A percentile compares a stretch with the other conserved stretches of the same genome.
phyloP scores from a whole-genome alignment of 2,888 invertebrate species.

The Anthrax anthrax region DNA sequence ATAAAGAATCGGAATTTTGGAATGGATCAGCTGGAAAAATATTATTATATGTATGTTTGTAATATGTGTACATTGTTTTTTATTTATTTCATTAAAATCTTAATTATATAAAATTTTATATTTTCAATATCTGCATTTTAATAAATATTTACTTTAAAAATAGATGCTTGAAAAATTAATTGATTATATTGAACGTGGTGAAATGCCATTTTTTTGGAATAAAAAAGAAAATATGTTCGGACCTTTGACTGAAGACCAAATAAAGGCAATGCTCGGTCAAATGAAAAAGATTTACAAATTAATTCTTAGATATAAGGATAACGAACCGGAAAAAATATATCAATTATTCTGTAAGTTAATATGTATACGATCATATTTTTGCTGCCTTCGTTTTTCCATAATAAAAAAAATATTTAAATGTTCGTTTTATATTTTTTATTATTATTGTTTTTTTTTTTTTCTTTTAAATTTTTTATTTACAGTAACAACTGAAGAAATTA shows the following conservation, averaged over 20 bases:
- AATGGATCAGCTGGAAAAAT: constrained; percentile 11
- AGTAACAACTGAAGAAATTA: too few species aligned
- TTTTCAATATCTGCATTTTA: not conserved
- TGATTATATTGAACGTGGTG: constrained; percentile 6
- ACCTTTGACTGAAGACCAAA: constrained; percentile 1
- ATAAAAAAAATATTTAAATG: too few species aligned
- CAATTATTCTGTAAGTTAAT: constrained; percentile 3
- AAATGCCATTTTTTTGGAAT: constrained; percentile 14
- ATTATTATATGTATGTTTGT: constrained; percentile 19
- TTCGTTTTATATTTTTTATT: too few species aligned
- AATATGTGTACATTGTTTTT: not conserved
- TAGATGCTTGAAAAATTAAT: constrained; percentile 15
- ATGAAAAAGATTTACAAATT: not conserved
- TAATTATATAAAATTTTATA: not conserved
- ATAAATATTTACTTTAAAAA: not conserved
- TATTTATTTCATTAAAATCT: not conserved
- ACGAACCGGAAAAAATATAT: not conserved
- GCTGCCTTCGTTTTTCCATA: too few species aligned
- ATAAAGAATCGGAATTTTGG: constrained; percentile 16
- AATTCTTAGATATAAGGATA: not conserved
- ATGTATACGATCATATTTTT: too few species aligned
- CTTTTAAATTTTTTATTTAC: too few species aligned
- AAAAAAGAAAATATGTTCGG: constrained; percentile 8
- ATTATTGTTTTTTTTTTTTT: too few species aligned
- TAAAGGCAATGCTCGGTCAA: constrained; percentile 1